Conservation (phyloP, 2,113 vertebrate genomes). For the Philantomba maxwellii region DNA sequence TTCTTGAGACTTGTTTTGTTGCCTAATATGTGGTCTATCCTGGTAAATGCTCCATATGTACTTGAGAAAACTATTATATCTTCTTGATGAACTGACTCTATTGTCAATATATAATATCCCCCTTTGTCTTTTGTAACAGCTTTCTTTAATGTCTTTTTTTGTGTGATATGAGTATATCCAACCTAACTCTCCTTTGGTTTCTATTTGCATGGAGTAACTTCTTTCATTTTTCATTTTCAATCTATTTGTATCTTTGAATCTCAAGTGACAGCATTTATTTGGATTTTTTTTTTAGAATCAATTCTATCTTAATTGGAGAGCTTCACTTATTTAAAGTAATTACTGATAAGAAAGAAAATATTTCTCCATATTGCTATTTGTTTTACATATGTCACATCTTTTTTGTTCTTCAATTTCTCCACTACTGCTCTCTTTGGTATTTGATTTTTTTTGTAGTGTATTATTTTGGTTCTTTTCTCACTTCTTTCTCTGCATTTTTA, state of each 20-base stretch:
- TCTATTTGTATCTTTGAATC: not conserved
- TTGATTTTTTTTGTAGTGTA: not conserved
- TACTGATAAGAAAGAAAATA: not conserved
- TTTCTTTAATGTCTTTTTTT: not conserved
- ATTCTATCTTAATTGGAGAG: not conserved
- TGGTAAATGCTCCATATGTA: not conserved
- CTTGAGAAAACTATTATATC: not conserved
- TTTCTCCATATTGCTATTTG: not conserved
- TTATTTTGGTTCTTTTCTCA: conserved; percentile 1
- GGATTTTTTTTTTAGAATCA: not conserved
- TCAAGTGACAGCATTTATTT: not conserved
- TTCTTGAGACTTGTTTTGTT: not conserved
- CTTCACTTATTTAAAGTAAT: not conserved
- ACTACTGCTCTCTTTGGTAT: not conserved
- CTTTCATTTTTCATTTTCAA: conserved; percentile 13
- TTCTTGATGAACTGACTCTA: not conserved
- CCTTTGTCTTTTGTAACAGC: not conserved
- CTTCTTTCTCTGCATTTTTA: conserved; percentile 3
- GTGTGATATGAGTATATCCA: not conserved
- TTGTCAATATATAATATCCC: not conserved
- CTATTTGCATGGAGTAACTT: not conserved
- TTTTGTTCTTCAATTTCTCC: not conserved
- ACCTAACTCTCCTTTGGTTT: not conserved
- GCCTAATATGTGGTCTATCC: not conserved
- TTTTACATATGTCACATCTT: not conserved